Percentiles rank a stretch among this genome's conserved stretches.
Conservation (phyloP, 2,113 vertebrate species). For the Acrocephalus kingi region DNA sequence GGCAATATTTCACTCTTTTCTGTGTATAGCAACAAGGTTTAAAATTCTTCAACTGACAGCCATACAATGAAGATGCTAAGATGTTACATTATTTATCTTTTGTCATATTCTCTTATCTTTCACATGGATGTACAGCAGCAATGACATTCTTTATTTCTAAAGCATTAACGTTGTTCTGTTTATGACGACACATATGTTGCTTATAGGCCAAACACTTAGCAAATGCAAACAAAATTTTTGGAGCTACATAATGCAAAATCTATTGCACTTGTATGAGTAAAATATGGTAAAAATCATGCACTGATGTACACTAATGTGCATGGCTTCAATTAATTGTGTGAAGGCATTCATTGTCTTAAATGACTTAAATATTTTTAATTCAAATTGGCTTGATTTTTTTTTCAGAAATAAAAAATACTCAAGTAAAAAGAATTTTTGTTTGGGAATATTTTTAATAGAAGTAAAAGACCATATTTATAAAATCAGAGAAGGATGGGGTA, state of each 20-base stretch:
- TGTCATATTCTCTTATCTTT: neutral
- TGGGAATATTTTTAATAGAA: neutral
- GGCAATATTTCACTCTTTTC: neutral
- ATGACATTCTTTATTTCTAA: neutral
- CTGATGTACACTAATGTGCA: neutral
- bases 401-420: neutral
- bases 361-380: neutral
- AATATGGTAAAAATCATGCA: neutral
- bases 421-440: neutral
- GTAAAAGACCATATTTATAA: neutral
- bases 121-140: neutral
- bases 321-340: neutral
- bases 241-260: neutral
- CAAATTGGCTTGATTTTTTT: neutral
- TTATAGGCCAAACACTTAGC: neutral
- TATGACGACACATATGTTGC: neutral
- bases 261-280: neutral
- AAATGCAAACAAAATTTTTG: neutral
- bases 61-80: neutral
- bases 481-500: neutral
- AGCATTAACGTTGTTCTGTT: neutral
- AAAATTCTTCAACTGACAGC: neutral
- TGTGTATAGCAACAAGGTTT: neutral
- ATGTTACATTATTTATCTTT: neutral
- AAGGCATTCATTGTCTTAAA: neutral